These are phyloP conservation scores for Dasypogon diadema DNA, from an alignment of 2,888 invertebrate species.

Conservation along the genomic window DNA sequence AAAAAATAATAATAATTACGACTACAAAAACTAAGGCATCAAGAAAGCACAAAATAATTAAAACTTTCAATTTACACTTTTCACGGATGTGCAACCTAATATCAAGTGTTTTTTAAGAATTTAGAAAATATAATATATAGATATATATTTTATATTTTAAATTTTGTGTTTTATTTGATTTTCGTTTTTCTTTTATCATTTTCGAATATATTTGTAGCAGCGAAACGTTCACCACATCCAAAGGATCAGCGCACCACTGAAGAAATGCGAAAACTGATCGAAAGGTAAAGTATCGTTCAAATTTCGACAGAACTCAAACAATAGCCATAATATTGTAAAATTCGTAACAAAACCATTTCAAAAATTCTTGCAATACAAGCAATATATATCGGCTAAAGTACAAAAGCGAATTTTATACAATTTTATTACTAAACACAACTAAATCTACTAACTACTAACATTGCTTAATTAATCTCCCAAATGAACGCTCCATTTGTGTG, in stretches of 20 bases:
- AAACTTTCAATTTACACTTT: no score
- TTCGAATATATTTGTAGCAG: conserved; percentile 61
- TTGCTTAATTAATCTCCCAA: conserved; percentile 47
- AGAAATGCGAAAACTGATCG: conserved; percentile 97
- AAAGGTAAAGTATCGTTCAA: conserved; percentile 81
- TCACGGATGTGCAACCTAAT: no score
- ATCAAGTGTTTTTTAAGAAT: no score
- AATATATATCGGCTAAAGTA: not conserved
- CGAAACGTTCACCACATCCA: conserved; percentile 77
- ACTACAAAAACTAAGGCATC: no score
- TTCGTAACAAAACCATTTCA: conserved; percentile 20
- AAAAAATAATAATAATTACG: no score
- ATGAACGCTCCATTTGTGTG: conserved; percentile 46
- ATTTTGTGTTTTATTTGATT: conserved; percentile 32
- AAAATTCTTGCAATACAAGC: conserved; percentile 4
- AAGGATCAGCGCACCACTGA: conserved; percentile 95
- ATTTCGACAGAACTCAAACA: not conserved
- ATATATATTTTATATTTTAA: no score
- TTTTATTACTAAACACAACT: conserved; percentile 9
- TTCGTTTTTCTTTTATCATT: conserved; percentile 47
- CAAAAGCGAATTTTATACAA: not conserved
- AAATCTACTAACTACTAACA: conserved; percentile 44
- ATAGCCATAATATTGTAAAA: not conserved
- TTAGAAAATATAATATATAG: no score
- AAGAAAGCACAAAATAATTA: no score